phyloP scores from a whole-genome alignment of 2,888 invertebrate species.

The Eupithecia vulgata region DNA sequence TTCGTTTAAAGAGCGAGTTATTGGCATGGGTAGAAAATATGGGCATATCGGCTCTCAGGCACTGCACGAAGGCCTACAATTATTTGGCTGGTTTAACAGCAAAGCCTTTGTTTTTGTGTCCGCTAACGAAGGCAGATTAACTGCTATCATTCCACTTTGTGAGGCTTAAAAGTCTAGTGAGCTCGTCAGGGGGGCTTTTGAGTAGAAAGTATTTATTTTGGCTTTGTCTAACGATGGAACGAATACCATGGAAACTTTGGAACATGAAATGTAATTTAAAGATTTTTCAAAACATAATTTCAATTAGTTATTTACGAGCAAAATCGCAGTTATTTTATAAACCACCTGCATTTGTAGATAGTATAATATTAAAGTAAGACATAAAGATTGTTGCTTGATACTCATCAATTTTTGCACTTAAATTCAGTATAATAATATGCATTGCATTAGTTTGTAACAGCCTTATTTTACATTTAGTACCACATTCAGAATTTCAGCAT shows the following conservation, averaged over 20 bases:
- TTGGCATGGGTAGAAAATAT: neutral
- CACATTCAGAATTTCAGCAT: conserved; percentile 6
- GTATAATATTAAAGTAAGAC: too few species aligned
- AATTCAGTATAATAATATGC: neutral
- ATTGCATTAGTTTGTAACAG: neutral
- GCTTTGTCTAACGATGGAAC: neutral
- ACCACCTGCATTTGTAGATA: too few species aligned
- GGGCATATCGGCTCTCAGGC: conserved; percentile 12
- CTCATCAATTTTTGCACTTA: neutral
- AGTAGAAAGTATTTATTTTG: neutral
- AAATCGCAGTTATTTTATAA: neutral
- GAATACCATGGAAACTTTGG: neutral
- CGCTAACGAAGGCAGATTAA: conserved; percentile 41
- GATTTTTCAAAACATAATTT: neutral
- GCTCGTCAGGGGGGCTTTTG: conserved; percentile 19
- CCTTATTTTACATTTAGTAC: neutral
- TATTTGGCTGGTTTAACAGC: conserved; percentile 29
- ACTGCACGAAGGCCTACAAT: conserved; percentile 22
- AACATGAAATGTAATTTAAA: neutral
- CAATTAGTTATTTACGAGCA: too few species aligned
- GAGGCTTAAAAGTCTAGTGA: conserved; percentile 29
- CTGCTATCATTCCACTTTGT: conserved; percentile 34
- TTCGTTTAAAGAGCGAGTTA: neutral
- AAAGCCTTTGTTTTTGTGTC: conserved; percentile 36
- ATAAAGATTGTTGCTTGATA: too few species aligned